Conservation (phyloP, 2,113 vertebrate species). For the Diphyllodes magnificus region DNA sequence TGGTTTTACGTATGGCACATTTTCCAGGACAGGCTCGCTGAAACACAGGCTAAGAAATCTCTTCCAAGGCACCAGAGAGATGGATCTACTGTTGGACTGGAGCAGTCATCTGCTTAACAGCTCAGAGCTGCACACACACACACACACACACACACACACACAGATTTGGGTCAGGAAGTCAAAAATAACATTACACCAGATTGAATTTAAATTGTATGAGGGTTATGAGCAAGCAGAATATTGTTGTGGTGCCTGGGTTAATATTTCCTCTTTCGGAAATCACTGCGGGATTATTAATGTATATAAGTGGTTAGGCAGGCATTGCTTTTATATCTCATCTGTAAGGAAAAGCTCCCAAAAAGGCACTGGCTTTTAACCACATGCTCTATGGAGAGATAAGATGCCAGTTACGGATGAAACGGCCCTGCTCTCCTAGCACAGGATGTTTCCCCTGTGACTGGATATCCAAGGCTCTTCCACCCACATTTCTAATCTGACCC, state of each 20-base stretch:
- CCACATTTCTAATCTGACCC: not conserved
- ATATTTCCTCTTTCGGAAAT: slow-evolving; percentile 24
- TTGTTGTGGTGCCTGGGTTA: not conserved
- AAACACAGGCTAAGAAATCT: not conserved
- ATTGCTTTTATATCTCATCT: not conserved
- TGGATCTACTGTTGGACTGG: not conserved
- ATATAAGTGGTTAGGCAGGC: slow-evolving; percentile 22
- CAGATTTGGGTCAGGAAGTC: slow-evolving; percentile 31
- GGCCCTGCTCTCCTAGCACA: not conserved
- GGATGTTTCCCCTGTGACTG: not conserved
- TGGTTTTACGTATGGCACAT: not conserved
- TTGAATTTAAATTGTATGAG: slow-evolving; percentile 15
- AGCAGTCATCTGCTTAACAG: slow-evolving; percentile 29
- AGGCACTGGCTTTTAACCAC: not conserved
- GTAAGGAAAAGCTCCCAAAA: slow-evolving; percentile 19
- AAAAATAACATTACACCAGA: slow-evolving; percentile 19
- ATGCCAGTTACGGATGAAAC: not conserved
- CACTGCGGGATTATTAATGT: not conserved
- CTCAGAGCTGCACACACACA: not conserved
- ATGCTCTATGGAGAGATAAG: not conserved
- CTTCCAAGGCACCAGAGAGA: slow-evolving; percentile 10
- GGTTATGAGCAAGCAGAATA: not conserved
- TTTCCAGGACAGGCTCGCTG: not conserved
- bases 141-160: not conserved
- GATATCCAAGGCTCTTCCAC: not conserved